Evolutionary conservation across 2,797 vertebrate species (phyloP).

Genomic region (Nothura maculosa): DNA sequence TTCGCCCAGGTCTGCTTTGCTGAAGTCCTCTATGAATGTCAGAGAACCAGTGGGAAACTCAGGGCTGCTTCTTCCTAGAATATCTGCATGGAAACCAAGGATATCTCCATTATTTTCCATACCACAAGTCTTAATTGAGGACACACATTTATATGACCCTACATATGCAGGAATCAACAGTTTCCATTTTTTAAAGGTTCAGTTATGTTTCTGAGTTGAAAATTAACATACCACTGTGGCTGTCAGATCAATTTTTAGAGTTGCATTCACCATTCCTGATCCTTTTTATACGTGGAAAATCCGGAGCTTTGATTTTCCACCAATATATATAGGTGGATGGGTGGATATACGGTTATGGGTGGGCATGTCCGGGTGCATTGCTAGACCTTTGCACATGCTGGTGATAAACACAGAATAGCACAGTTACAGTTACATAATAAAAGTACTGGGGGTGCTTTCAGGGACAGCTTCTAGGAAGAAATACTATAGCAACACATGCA

Average conservation of each 20-base stretch:
- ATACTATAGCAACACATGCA: accelerated
- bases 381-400: not conserved
- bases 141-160: accelerated
- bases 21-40: not conserved
- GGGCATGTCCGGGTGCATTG: not conserved
- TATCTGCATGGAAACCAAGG: not conserved
- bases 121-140: not conserved
- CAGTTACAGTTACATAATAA: not conserved
- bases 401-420: not conserved
- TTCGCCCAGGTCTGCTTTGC: not conserved
- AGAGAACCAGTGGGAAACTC: not conserved
- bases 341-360: accelerated
- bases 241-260: not conserved
- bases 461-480: not conserved
- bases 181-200: not conserved
- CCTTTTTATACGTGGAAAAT: not conserved
- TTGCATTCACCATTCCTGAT: not conserved
- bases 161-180: not conserved
- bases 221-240: not conserved
- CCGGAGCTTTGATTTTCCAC: not conserved
- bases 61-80: not conserved
- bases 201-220: not conserved
- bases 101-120: not conserved
- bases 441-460: not conserved
- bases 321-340: not conserved